Evolutionary conservation across 2,888 invertebrate genomes (phyloP).

Genomic region (Heliconius sara): DNA sequence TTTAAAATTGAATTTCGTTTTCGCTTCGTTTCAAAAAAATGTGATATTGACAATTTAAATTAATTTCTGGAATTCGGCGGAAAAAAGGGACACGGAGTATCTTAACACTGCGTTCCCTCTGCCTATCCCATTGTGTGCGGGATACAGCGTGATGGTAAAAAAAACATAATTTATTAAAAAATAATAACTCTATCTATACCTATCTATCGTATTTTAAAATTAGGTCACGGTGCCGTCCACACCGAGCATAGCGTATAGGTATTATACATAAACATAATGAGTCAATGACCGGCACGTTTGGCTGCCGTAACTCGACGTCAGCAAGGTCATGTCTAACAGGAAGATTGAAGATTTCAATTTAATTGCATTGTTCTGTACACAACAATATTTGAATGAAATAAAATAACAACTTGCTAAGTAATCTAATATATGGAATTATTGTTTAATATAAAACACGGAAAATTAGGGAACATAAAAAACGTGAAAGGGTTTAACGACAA

Average conservation of each 20-base stretch:
- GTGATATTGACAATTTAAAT: too few relatives aligned
- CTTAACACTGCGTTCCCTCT: too few relatives aligned
- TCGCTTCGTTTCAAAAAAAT: too few relatives aligned
- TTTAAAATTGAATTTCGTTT: too few relatives aligned
- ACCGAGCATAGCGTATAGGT: constrained; percentile 60
- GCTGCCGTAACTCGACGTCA: constrained; percentile 56
- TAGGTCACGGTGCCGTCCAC: constrained; percentile 65
- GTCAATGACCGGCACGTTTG: constrained; percentile 67
- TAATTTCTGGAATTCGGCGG: too few relatives aligned
- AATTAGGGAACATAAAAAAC: too few relatives aligned
- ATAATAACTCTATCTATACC: not conserved
- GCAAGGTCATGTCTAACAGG: constrained; percentile 65
- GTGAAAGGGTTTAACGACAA: too few relatives aligned
- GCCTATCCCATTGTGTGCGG: too few relatives aligned
- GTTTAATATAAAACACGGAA: not conserved
- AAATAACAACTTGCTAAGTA: not conserved
- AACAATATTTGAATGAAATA: not conserved
- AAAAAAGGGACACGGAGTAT: too few relatives aligned
- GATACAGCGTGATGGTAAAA: not conserved
- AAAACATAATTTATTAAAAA: not conserved
- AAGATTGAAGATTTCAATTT: constrained; percentile 33
- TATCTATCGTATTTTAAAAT: constrained; percentile 49
- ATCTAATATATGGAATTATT: not conserved
- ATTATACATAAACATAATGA: constrained; percentile 50
- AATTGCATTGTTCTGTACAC: constrained; percentile 9